phyloP scores from a whole-genome alignment of 1,140 invertebrate genomes.

The Cecropterus lyciades region DNA sequence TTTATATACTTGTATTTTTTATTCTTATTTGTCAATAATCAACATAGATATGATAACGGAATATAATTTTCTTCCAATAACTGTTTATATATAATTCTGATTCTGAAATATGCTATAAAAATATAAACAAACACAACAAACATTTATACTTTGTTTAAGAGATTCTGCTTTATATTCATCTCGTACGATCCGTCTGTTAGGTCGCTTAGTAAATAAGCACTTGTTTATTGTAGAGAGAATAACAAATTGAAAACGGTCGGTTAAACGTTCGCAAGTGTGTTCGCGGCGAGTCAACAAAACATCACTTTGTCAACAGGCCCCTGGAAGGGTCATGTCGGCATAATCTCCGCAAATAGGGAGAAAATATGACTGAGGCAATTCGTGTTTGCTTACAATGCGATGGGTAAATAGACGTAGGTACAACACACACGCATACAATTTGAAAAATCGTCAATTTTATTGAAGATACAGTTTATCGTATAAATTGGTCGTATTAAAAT shows the following conservation, averaged over 20 bases:
- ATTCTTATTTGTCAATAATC: too few relatives aligned
- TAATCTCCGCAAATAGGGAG: constrained; percentile 23
- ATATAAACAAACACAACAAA: neutral
- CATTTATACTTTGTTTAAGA: too few relatives aligned
- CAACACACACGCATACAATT: too few relatives aligned
- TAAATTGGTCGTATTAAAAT: too few relatives aligned
- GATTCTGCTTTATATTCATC: constrained; percentile 2
- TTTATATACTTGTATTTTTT: too few relatives aligned
- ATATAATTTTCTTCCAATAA: too few relatives aligned
- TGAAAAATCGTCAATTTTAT: too few relatives aligned
- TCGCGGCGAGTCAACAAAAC: constrained; percentile 30
- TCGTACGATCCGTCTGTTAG: neutral
- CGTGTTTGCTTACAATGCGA: constrained; percentile 17
- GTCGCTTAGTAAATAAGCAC: constrained; percentile 7
- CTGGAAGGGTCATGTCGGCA: constrained; percentile 6
- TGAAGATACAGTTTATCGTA: too few relatives aligned
- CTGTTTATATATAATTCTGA: neutral
- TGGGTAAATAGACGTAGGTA: neutral
- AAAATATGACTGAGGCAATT: constrained; percentile 9
- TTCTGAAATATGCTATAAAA: neutral
- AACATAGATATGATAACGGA: too few relatives aligned
- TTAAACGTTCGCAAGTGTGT: constrained; percentile 26
- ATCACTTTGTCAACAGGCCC: constrained; percentile 29
- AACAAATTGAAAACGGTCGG: constrained; percentile 34
- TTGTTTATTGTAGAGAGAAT: constrained; percentile 33